phyloP scores from a whole-genome alignment of 1,140 invertebrate species.

The Micrasema minimum region DNA sequence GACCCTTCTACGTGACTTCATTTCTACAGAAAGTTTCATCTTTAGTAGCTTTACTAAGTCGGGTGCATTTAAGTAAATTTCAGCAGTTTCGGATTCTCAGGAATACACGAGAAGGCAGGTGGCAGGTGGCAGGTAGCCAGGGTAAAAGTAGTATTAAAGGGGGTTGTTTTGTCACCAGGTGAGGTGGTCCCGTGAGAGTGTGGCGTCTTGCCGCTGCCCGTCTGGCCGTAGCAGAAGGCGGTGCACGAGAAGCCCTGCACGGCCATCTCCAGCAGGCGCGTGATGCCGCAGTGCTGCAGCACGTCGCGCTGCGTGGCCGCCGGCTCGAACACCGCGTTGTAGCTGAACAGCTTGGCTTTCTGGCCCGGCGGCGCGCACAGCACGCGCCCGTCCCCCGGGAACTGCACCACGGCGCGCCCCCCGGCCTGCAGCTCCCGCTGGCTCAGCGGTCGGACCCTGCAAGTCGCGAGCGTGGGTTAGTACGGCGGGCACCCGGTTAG shows the following conservation, averaged over 20 bases:
- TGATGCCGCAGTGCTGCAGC: slow-evolving; percentile 84
- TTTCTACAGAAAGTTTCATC: too few relatives aligned
- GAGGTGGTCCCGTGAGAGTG: slow-evolving; percentile 91
- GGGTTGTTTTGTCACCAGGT: too few relatives aligned
- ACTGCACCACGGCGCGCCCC: slow-evolving; percentile 74
- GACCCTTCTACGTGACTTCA: too few relatives aligned
- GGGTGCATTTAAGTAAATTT: too few relatives aligned
- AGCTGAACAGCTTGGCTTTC: slow-evolving; percentile 83
- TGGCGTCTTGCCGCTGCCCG: slow-evolving; percentile 97
- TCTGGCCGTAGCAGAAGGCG: slow-evolving; percentile 96
- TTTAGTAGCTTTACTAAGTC: too few relatives aligned
- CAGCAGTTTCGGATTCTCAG: too few relatives aligned
- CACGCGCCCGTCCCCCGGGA: slow-evolving; percentile 83
- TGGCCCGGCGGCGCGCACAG: slow-evolving; percentile 70
- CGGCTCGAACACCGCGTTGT: slow-evolving; percentile 90
- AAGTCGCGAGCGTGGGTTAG: slow-evolving; percentile 31
- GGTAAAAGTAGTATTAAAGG: too few relatives aligned
- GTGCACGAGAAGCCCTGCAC: slow-evolving; percentile 94
- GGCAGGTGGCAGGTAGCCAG: too few relatives aligned
- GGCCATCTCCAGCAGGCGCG: slow-evolving; percentile 90
- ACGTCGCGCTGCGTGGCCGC: slow-evolving; percentile 85
- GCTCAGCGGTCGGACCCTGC: slow-evolving; percentile 77
- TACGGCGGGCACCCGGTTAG: too few relatives aligned
- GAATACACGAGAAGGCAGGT: too few relatives aligned
- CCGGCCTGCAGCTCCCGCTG: slow-evolving; percentile 73